A percentile compares a stretch with the other conserved stretches of the same genome.
Conservation (phyloP, 2,888 invertebrate species). For the Pachycephus smyrnensis region DNA sequence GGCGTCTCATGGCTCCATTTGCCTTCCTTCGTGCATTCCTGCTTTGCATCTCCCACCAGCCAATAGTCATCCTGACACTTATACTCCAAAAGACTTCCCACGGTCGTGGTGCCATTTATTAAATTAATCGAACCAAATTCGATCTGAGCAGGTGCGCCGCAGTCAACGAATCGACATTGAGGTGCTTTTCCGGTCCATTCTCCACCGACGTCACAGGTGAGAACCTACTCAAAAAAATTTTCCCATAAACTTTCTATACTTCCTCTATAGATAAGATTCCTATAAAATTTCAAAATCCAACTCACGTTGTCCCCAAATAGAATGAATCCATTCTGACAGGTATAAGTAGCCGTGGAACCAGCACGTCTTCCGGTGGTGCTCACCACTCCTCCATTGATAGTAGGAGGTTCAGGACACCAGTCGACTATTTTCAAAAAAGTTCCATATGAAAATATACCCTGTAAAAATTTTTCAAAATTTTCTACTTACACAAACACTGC, state of each 20-base stretch:
- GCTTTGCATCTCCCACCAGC: constrained; percentile 77
- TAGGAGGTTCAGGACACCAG: constrained; percentile 89
- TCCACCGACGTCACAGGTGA: constrained; percentile 88
- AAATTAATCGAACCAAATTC: constrained; percentile 81
- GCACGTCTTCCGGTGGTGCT: constrained; percentile 79
- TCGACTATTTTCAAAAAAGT: constrained; percentile 69
- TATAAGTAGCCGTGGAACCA: constrained; percentile 84
- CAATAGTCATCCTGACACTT: constrained; percentile 86
- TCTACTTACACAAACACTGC: constrained; percentile 76
- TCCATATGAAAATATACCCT: background rate
- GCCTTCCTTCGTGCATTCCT: constrained; percentile 84
- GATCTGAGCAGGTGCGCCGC: constrained; percentile 84
- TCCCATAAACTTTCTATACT: constrained; percentile 32
- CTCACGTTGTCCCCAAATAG: constrained; percentile 84
- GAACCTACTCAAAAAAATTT: constrained; percentile 69
- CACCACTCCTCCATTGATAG: constrained; percentile 81
- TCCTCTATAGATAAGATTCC: constrained; percentile 8
- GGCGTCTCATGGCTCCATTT: constrained; percentile 90
- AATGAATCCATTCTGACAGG: constrained; percentile 86
- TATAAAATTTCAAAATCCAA: constrained; percentile 22
- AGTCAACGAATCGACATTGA: constrained; percentile 87
- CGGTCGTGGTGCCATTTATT: constrained; percentile 84
- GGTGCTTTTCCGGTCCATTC: constrained; percentile 86
- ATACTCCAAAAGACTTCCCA: constrained; percentile 83
- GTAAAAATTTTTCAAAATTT: background rate